Evolutionary conservation across 2,888 invertebrate genomes (phyloP), one percentile per base, ranked within the genome.

Genomic region (Dichetophora obliterata): DNA sequence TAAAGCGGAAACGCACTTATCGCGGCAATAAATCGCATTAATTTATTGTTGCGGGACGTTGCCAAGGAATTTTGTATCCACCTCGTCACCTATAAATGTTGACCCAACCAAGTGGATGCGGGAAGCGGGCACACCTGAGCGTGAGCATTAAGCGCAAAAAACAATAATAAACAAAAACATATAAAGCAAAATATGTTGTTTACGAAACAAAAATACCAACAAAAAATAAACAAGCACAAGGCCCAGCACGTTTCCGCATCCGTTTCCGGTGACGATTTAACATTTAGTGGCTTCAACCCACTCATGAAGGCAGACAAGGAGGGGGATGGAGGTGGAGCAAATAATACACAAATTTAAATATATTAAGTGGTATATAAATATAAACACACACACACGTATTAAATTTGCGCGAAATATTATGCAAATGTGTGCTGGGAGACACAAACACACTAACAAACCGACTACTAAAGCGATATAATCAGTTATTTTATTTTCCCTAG

Each of bases 1-100:
- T n/a, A 52, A 34, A 74, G 66, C 74, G 74, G 74, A 74, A 74
- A 66, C 82, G 82, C 82, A 83, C 86, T 86, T 86, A 86, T 86
- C 86, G 82, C 82, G 77, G 86, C 85, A 86, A 86, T 86, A 86
- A 86, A 86, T 86, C 87, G 85, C 85, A 85, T 86, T 86, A 87
- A 86, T 86, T 87, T 86, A 86, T 86, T 86, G 85, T 85, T 82
- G 83, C 83, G 81, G 81, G 83, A 86, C 84, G 84, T 83, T 80
- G 83, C 77, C 82, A 81, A 82, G 84, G 83, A 82, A 80, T 78
- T 79, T 78, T 71, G 66, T 34, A 52, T 48, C 22, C 16, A 34
- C 14, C n/a, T 19, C 31, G 27, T 52, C 52, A 24, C 31, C 54
- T 19, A 54, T 19, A 54, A 22, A 19, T 22, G 54, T 22, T 22